Percentiles rank a stretch among this genome's conserved stretches.
Conservation (phyloP, 2,888 invertebrate genomes). For the Lysandra bellargus region DNA sequence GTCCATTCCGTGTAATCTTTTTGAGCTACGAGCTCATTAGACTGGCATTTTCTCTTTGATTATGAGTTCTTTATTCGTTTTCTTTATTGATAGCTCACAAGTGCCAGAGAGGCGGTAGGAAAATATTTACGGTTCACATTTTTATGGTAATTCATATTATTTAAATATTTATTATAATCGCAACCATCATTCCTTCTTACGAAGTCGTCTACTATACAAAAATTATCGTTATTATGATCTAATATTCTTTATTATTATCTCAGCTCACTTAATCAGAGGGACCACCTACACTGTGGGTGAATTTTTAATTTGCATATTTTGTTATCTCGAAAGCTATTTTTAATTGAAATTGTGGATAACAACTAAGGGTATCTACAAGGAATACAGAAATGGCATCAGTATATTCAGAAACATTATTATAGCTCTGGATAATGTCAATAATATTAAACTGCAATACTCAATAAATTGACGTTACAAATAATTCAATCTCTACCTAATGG, state of each 20-base stretch:
- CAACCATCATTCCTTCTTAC: not conserved
- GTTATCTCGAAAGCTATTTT: not conserved
- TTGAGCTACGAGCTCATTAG: conserved; percentile 66
- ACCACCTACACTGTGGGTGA: not conserved
- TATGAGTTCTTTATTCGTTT: conserved; percentile 59
- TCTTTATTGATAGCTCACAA: conserved; percentile 58
- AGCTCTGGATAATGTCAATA: not conserved
- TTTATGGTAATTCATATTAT: conserved; percentile 36
- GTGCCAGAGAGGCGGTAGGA: conserved; percentile 57
- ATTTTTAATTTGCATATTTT: not conserved
- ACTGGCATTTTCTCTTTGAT: conserved; percentile 61
- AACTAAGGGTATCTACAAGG: not conserved
- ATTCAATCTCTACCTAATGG: too few relatives aligned
- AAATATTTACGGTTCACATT: conserved; percentile 54
- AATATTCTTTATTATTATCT: conserved; percentile 20
- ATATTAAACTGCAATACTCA: not conserved
- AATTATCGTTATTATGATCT: conserved; percentile 17
- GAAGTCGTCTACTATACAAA: not conserved
- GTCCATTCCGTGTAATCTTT: conserved; percentile 69
- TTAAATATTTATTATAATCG: conserved; percentile 4
- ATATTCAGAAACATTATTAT: not conserved
- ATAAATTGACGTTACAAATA: not conserved
- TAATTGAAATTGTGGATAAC: conserved; percentile 1
- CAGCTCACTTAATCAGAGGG: not conserved
- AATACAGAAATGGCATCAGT: not conserved